Percentiles rank a stretch among this genome's conserved stretches.
Conservation (phyloP, 2,113 vertebrate species). For the Pelecanus crispus region DNA sequence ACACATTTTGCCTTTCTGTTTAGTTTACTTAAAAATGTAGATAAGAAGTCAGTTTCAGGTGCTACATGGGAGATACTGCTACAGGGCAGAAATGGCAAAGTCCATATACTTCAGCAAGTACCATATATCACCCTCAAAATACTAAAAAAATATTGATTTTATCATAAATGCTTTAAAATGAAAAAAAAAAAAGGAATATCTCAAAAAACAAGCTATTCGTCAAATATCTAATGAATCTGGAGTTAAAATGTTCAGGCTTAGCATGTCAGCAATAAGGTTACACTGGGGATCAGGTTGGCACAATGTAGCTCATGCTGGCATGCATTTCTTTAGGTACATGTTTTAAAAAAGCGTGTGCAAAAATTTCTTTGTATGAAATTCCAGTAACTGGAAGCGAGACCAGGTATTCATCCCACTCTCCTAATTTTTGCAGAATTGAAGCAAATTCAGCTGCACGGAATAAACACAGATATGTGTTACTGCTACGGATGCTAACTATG, state of each 20-base stretch:
- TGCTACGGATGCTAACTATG: not conserved
- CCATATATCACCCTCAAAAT: not conserved
- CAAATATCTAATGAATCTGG: not conserved
- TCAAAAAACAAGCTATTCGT: not conserved
- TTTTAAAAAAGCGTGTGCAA: not conserved
- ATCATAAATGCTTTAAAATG: not conserved
- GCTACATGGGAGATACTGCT: not conserved
- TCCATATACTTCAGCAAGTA: not conserved
- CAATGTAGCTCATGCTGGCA: fast-evolving
- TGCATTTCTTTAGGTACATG: not conserved
- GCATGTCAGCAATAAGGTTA: not conserved
- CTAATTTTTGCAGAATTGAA: not conserved
- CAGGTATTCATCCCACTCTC: not conserved
- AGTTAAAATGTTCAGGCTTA: not conserved
- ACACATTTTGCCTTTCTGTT: not conserved
- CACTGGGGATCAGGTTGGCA: not conserved
- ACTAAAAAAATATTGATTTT: not conserved
- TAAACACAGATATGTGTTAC: not conserved
- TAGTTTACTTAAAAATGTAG: not conserved
- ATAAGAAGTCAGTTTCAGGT: not conserved
- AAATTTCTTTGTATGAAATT: not conserved
- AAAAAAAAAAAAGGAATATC: not conserved
- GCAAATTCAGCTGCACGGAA: not conserved
- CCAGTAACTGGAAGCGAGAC: not conserved
- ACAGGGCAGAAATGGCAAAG: not conserved